Conservation (phyloP, 2,888 invertebrate species). For the Drosophila paranaensis region DNA sequence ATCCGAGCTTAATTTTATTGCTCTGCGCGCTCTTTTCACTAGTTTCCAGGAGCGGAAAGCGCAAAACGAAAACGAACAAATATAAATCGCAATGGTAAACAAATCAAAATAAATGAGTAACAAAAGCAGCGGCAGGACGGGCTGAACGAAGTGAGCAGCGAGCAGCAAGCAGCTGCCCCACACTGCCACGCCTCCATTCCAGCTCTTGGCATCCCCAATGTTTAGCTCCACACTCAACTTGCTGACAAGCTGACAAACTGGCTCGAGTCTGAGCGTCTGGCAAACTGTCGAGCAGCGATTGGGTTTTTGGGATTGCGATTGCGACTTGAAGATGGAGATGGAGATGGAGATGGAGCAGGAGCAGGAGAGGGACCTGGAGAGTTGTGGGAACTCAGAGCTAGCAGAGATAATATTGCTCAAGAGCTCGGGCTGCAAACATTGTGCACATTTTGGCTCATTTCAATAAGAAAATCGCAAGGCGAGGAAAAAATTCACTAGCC, state of each 20-base stretch:
- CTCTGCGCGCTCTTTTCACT: slow-evolving; percentile 59
- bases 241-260: slow-evolving; percentile 80
- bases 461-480: slow-evolving; percentile 73
- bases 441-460: slow-evolving; percentile 74
- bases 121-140: slow-evolving; percentile 60
- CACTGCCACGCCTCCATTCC: background rate
- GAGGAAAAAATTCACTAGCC: slow-evolving; percentile 49
- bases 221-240: slow-evolving; percentile 48
- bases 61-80: slow-evolving; percentile 62
- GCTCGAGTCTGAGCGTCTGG: slow-evolving; percentile 59
- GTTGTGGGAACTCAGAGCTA: slow-evolving; percentile 30
- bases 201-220: background rate
- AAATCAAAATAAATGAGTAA: slow-evolving; percentile 81
- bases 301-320: slow-evolving; percentile 41
- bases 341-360: slow-evolving; percentile 23
- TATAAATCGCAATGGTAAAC: slow-evolving; percentile 80
- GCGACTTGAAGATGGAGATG: slow-evolving; percentile 31
- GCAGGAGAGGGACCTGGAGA: slow-evolving; percentile 15
- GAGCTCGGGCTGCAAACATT: slow-evolving; percentile 44
- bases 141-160: slow-evolving; percentile 32
- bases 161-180: slow-evolving; percentile 36
- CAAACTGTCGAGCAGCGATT: slow-evolving; percentile 71
- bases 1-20: slow-evolving; percentile 81
- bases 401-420: slow-evolving; percentile 47
- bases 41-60: slow-evolving; percentile 29